These are phyloP conservation scores for Cotesia chilonis DNA, from an alignment of 1,140 invertebrate species.

Conservation along the genomic window DNA sequence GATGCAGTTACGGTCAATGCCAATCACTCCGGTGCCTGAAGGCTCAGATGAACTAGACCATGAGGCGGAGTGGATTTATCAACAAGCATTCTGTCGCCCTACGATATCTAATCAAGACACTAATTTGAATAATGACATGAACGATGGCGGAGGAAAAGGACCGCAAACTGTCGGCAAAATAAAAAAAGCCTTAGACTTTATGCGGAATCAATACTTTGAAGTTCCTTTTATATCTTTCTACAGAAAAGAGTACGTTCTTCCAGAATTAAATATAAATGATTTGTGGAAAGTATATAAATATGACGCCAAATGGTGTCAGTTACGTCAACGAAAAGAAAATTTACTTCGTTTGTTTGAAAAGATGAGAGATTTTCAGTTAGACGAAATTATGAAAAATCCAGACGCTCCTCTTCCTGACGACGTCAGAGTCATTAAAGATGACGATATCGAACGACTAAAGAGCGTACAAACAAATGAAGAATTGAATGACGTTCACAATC, in stretches of 20 bases:
- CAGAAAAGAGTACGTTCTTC: constrained; percentile 96
- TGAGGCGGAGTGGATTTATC: constrained; percentile 98
- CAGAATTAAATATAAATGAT: constrained; percentile 94
- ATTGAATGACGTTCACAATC: constrained; percentile 90
- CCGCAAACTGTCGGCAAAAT: constrained; percentile 86
- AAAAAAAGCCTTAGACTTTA: constrained; percentile 93
- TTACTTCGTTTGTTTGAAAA: constrained; percentile 85
- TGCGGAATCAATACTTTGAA: constrained; percentile 93
- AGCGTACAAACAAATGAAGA: constrained; percentile 90
- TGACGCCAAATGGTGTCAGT: constrained; percentile 97
- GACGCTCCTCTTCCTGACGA: constrained; percentile 84
- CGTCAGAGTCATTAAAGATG: constrained; percentile 83
- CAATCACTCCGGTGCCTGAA: constrained; percentile 82
- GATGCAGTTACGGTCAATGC: constrained; percentile 90
- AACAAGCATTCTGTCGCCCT: constrained; percentile 87
- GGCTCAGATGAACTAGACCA: constrained; percentile 89
- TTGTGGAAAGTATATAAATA: constrained; percentile 97
- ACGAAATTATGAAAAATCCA: constrained; percentile 83
- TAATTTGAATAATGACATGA: constrained; percentile 36
- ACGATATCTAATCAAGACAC: constrained; percentile 81
- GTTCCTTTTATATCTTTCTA: constrained; percentile 99
- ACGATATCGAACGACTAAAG: constrained; percentile 85
- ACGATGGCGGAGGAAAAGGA: constrained; percentile 65
- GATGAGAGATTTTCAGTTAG: constrained; percentile 91
- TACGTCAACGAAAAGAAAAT: constrained; percentile 86